These are phyloP conservation scores for Dicentrarchus labrax DNA, from an alignment of 2,113 vertebrate genomes.

Conservation along the genomic window DNA sequence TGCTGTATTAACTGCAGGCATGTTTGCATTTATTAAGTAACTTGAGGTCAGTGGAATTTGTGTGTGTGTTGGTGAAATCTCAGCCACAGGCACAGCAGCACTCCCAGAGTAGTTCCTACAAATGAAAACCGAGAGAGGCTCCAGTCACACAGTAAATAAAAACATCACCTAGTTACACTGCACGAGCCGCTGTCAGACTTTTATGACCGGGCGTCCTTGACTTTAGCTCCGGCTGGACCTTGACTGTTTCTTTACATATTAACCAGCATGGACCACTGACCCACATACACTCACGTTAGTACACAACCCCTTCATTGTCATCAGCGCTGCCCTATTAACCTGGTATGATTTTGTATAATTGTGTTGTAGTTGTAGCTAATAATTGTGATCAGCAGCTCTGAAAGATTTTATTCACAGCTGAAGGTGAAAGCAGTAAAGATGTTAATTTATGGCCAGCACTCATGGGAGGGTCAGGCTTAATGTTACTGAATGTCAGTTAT, in stretches of 20 bases:
- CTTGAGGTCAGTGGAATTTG: slow-evolving; percentile 36
- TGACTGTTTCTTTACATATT: slow-evolving; percentile 4
- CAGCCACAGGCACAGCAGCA: not conserved
- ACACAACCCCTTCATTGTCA: not conserved
- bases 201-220: slow-evolving; percentile 11
- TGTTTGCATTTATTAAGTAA: slow-evolving; percentile 61
- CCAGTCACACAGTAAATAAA: not conserved
- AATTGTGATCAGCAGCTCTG: not conserved
- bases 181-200: slow-evolving; percentile 5
- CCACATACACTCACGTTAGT: not conserved
- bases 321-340: slow-evolving; percentile 39
- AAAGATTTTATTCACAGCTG: not conserved
- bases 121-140: slow-evolving; percentile 10
- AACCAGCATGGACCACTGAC: slow-evolving; percentile 32
- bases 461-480: not conserved
- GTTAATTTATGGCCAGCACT: slow-evolving; percentile 3
- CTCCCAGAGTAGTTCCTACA: slow-evolving; percentile 6
- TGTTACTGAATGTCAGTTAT: not conserved
- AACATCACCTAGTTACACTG: not conserved
- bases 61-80: not conserved
- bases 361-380: not conserved
- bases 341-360: slow-evolving; percentile 14
- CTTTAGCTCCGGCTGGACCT: not conserved
- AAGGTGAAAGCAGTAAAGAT: not conserved
- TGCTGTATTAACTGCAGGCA: not conserved